phyloP scores from a whole-genome alignment of 2,888 invertebrate genomes.

The Dicranocentrus wangi region DNA sequence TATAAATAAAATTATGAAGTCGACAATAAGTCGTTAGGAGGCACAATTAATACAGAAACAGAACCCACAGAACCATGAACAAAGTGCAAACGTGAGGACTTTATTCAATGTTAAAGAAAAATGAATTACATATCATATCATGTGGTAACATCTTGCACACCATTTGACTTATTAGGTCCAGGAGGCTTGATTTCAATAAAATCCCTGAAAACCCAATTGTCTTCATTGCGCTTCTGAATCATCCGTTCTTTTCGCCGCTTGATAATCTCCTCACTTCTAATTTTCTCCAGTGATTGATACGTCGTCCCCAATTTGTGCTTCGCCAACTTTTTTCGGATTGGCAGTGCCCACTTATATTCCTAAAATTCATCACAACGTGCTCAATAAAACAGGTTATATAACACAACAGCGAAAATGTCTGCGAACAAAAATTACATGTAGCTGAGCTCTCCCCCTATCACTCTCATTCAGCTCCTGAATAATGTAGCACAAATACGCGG shows the following conservation, averaged over 20 bases:
- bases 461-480: slow-evolving; percentile 28
- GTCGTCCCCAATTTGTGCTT: neutral
- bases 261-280: neutral
- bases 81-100: no score
- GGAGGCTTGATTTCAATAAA: slow-evolving; percentile 23
- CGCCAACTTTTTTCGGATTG: neutral
- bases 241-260: neutral
- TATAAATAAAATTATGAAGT: no score
- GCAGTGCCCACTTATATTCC: slow-evolving; percentile 14
- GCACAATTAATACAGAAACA: no score
- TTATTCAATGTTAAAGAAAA: no score
- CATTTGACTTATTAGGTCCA: neutral
- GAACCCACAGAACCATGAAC: no score
- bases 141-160: no score
- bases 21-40: no score
- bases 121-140: no score
- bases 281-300: neutral
- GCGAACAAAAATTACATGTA: neutral
- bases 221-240: neutral
- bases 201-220: neutral
- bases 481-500: slow-evolving; percentile 24
- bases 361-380: neutral
- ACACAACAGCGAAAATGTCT: no score
- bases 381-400: neutral
- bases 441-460: slow-evolving; percentile 12